Base-by-base conservation (phyloP, 2,888 invertebrate species). In the Xestia c-nigrum region DNA sequence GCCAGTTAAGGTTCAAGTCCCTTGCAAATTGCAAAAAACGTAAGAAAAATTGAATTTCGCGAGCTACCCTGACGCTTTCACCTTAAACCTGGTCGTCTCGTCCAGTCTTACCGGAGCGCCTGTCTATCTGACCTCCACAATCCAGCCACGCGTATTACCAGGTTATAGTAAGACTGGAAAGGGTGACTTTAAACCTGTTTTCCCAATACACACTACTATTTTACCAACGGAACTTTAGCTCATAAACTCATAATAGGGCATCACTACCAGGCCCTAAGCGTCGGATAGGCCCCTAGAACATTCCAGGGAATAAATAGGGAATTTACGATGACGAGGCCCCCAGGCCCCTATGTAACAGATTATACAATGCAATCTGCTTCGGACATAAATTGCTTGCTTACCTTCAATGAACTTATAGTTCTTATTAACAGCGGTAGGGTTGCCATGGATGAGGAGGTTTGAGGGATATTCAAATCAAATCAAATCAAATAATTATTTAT, bases 371-470 rank as follows among this genome's bases (percentile, higher is more conserved):
- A 95, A 95, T 95, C 94, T 90, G 93, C 94, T 94, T 93, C 90
- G 87, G 90, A 89, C 93, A 95, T 96, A 96, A 96, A 95, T 95
- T 95, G 93, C 90, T 87, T 86, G 87, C 90, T 90, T 91, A 91
- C 90, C 91, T 90, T 91, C 91, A 90, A 88, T 90, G 89, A 90
- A 88, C 90, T 91, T 89, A 90, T 90, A 90, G 91, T 90, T 91
- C 90, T 92, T 93, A 94, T 93, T 93, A 92, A 91, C 88, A 86
- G 79, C 88, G 85, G 81, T 74, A 78, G 78, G 79, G 5, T 71
- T 10, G 7, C 80, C 74, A 81, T 66, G 47, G 19, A 47, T 12
- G 31, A 64, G 2, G 12, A 14, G 24, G 16, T 72, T 75, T 73
- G 16, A 12, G 38, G 66, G 71, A 68, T 31, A 67, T 16, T 57